Conservation (phyloP, 2,888 invertebrate genomes). For the Diaperis boleti region DNA sequence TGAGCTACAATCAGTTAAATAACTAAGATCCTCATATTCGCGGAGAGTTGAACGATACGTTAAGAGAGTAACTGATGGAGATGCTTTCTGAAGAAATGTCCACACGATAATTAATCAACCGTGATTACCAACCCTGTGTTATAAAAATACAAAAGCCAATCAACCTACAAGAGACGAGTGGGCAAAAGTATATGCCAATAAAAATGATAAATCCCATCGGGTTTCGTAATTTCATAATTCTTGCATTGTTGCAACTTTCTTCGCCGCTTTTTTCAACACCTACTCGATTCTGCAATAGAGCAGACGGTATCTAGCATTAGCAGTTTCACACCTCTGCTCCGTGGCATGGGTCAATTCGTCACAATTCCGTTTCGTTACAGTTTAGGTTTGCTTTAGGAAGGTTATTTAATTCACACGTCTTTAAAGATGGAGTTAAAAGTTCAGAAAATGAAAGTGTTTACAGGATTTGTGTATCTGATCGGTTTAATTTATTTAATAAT, state of each 20-base stretch:
- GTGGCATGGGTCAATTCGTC: conserved; percentile 39
- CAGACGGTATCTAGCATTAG: conserved; percentile 46
- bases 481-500: too few relatives aligned
- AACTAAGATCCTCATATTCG: conserved; percentile 12
- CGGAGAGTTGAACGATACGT: conserved; percentile 28
- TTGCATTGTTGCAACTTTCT: conserved; percentile 60
- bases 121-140: conserved; percentile 17
- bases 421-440: conserved; percentile 9
- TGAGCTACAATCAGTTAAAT: background rate
- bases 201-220: conserved; percentile 55
- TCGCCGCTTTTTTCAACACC: conserved; percentile 54
- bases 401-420: conserved; percentile 12
- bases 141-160: conserved; percentile 36
- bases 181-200: conserved; percentile 43
- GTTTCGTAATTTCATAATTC: conserved; percentile 60
- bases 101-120: conserved; percentile 34
- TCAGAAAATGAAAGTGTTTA: conserved; percentile 11
- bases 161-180: conserved; percentile 31
- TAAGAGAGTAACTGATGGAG: conserved; percentile 17
- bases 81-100: background rate
- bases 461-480: background rate
- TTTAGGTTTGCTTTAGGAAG: conserved; percentile 14
- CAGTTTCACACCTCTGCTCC: conserved; percentile 53
- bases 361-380: conserved; percentile 23
- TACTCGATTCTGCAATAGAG: conserved; percentile 53